Conservation (phyloP, 2,888 invertebrate genomes). For the Chelonus formosanus region DNA sequence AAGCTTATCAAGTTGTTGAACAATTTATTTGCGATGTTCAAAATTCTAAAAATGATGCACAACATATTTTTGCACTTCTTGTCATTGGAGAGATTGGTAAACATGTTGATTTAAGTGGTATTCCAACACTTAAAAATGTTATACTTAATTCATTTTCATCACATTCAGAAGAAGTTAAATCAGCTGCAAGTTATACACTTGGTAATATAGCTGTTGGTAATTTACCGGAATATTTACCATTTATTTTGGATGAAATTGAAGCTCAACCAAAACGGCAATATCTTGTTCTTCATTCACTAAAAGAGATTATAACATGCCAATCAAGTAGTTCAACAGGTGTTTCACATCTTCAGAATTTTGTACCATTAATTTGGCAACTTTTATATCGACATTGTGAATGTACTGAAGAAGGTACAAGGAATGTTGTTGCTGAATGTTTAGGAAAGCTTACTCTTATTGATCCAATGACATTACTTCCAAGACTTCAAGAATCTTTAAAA, state of each 20-base stretch:
- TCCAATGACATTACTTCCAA: slow-evolving; percentile 86
- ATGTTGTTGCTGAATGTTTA: slow-evolving; percentile 98
- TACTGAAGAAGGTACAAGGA: slow-evolving; percentile 96
- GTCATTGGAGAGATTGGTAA: slow-evolving; percentile 98
- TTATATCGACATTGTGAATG: slow-evolving; percentile 95
- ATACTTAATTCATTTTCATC: slow-evolving; percentile 89
- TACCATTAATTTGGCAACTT: slow-evolving; percentile 91
- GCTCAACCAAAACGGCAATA: slow-evolving; percentile 95
- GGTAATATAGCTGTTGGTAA: slow-evolving; percentile 97
- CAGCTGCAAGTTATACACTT: slow-evolving; percentile 95
- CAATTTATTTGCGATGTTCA: slow-evolving; percentile 78
- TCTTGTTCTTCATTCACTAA: slow-evolving; percentile 92
- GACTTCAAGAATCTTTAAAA: slow-evolving; percentile 82
- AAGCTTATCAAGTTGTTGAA: slow-evolving; percentile 74
- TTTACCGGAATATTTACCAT: slow-evolving; percentile 90
- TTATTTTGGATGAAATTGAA: slow-evolving; percentile 92
- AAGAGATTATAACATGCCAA: slow-evolving; percentile 81
- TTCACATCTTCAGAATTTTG: slow-evolving; percentile 71
- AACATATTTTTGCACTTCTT: slow-evolving; percentile 91
- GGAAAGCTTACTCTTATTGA: slow-evolving; percentile 95
- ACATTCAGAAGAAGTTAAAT: slow-evolving; percentile 95
- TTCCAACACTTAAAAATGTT: slow-evolving; percentile 78
- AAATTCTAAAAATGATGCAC: slow-evolving; percentile 76
- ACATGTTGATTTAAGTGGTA: slow-evolving; percentile 86
- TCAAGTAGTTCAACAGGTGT: slow-evolving; percentile 69